A percentile compares a stretch with the other conserved stretches of the same genome.
Evolutionary conservation across 2,888 invertebrate species (phyloP).

Genomic region (Catotricha subobsoleta): DNA sequence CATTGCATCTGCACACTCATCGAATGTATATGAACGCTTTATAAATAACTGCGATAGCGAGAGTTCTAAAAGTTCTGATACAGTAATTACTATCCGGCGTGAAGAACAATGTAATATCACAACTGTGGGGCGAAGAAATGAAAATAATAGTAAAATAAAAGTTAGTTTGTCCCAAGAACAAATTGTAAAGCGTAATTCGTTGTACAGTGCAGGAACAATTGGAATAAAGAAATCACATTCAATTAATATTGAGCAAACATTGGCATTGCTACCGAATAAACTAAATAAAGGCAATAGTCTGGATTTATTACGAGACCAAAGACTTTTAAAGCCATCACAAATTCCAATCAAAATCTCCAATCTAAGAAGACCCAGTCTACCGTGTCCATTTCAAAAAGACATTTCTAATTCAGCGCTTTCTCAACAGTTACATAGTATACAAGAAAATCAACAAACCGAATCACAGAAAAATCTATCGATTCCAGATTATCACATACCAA

Average conservation of each 20-base stretch:
- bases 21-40: background rate
- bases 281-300: no score
- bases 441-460: no score
- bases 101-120: background rate
- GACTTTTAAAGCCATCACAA: no score
- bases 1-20: no score
- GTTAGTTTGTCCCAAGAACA: slow-evolving; percentile 10
- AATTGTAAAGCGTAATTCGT: background rate
- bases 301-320: no score
- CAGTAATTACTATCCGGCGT: background rate
- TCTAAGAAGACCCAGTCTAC: no score
- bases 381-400: no score
- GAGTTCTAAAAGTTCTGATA: background rate
- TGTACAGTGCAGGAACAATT: slow-evolving; percentile 1
- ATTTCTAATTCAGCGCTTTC: no score
- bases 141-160: slow-evolving; percentile 8
- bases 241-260: background rate
- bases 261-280: background rate
- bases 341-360: no score
- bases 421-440: no score
- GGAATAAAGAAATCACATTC: background rate
- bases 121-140: slow-evolving; percentile 9
- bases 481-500: slow-evolving; percentile 2
- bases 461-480: no score
- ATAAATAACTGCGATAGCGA: background rate